Base-by-base conservation (phyloP, 2,113 vertebrate genomes). In the Salminus brasiliensis region DNA sequence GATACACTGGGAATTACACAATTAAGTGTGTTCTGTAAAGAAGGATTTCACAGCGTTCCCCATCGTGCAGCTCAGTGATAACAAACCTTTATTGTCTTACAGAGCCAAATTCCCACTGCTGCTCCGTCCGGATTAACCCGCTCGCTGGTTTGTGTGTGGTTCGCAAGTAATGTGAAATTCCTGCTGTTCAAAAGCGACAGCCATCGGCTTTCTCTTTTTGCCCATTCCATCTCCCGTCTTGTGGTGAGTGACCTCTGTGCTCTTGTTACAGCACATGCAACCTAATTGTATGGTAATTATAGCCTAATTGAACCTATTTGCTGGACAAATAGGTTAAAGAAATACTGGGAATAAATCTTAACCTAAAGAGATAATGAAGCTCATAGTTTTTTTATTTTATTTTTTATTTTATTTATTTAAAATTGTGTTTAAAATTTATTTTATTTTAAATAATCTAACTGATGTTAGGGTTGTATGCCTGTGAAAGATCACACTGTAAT, bases 111-210 rank as follows among this genome's bases (percentile, higher is more conserved):
- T 47, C 59, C 53, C n/a, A 39, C 18, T 39, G 60, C 65, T n/a
- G 65, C 55, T 18, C 65, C 59, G 23, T 74, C 60, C 65, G 74
- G 78, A 39, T 29, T 81, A 36, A 81, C 75, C 15, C 67, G 75
- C 30, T 81, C 83, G 1, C 29, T 82, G 11, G 79, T 45, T 16
- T 85, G 83, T 66, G 80, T 85, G 29, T 85, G 83, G 80, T 49
- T 79, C 16, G 75, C 79, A 23, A 86, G 73, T 32, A 82, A 76
- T 67, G 25, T 84, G 23, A 84, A 84, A 32, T 80, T 82, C 30
- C 27, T 84, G n/a, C 77, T 84, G 55, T 74, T 80, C 68, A 76
- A 72, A 80, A 80, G 72, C 39, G 62, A 45, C 57, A 60, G 21
- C 9, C 47, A 76, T 63, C 32, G 29, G 13, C 1, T 45, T 25